Percentiles rank a stretch among this genome's conserved stretches.
These are phyloP conservation scores for Aphelinus atriplicis DNA, from an alignment of 1,140 invertebrate species.

Conservation along the genomic window DNA sequence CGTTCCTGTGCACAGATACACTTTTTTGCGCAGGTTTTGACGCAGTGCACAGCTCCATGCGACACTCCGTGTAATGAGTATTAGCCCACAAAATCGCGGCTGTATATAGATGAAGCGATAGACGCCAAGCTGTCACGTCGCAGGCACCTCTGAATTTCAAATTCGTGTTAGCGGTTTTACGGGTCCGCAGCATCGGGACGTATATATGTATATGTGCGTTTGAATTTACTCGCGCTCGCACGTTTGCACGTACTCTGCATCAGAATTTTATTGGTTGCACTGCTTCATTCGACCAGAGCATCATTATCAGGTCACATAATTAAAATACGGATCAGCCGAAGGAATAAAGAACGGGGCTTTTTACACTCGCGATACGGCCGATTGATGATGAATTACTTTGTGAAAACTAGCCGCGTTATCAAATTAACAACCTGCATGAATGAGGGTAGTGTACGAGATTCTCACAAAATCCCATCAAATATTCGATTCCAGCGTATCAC, in stretches of 20 bases:
- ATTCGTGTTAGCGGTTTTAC: not conserved
- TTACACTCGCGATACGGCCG: not conserved
- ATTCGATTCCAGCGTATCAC: too few species aligned
- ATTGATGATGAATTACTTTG: slow-evolving; percentile 1
- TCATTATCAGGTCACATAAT: not conserved
- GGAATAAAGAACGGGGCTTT: not conserved
- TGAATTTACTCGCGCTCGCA: slow-evolving; percentile 12
- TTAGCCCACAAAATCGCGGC: too few species aligned
- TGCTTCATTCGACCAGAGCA: not conserved
- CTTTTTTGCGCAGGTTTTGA: too few species aligned
- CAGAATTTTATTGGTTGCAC: not conserved
- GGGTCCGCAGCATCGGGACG: not conserved
- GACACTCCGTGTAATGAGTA: too few species aligned
- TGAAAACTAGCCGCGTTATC: not conserved
- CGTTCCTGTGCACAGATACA: too few species aligned
- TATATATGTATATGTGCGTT: not conserved
- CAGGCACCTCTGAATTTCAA: not conserved
- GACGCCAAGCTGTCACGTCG: not conserved
- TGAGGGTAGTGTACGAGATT: too few species aligned
- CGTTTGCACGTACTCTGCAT: not conserved
- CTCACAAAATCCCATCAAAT: too few species aligned
- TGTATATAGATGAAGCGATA: not conserved
- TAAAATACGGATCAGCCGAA: slow-evolving; percentile 2
- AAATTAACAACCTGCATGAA: too few species aligned
- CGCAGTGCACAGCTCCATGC: too few species aligned